These are phyloP conservation scores for Coecobrya sp. DNA, from an alignment of 2,888 invertebrate genomes.

Conservation along the genomic window DNA sequence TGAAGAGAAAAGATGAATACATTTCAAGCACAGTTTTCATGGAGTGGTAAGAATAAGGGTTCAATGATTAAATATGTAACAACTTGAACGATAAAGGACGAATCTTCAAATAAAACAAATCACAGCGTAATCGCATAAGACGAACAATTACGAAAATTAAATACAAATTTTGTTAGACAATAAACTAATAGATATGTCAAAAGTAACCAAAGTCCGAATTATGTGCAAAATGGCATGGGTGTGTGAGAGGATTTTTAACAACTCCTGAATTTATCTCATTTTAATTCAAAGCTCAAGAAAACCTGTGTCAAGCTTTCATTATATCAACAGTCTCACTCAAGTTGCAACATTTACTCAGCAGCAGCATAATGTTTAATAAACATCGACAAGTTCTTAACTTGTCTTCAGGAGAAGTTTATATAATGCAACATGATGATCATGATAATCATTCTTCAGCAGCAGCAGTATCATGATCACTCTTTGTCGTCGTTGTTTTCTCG, in stretches of 20 bases:
- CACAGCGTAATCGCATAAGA: too few relatives aligned
- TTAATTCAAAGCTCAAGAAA: constrained; percentile 58
- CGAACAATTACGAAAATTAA: too few relatives aligned
- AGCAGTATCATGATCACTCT: constrained; percentile 57
- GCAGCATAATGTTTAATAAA: constrained; percentile 16
- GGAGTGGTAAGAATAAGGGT: neutral
- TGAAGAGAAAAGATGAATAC: neutral
- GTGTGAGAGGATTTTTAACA: constrained; percentile 9
- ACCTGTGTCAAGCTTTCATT: constrained; percentile 36
- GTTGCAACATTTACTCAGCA: neutral
- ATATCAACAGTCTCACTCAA: constrained; percentile 24
- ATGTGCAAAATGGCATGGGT: neutral
- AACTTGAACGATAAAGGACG: too few relatives aligned
- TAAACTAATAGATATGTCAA: too few relatives aligned
- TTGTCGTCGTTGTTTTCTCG: constrained; percentile 51
- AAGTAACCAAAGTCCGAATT: neutral
- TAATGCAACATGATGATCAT: constrained; percentile 40
- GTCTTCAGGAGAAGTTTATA: constrained; percentile 24
- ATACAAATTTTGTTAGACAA: too few relatives aligned
- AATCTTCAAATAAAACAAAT: too few relatives aligned
- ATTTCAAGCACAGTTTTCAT: neutral
- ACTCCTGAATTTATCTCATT: constrained; percentile 60
- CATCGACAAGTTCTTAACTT: constrained; percentile 47
- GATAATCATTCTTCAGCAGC: constrained; percentile 58
- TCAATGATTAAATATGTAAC: too few relatives aligned